Conservation (phyloP, 2,888 invertebrate genomes). For the Pimpla rufipes region DNA sequence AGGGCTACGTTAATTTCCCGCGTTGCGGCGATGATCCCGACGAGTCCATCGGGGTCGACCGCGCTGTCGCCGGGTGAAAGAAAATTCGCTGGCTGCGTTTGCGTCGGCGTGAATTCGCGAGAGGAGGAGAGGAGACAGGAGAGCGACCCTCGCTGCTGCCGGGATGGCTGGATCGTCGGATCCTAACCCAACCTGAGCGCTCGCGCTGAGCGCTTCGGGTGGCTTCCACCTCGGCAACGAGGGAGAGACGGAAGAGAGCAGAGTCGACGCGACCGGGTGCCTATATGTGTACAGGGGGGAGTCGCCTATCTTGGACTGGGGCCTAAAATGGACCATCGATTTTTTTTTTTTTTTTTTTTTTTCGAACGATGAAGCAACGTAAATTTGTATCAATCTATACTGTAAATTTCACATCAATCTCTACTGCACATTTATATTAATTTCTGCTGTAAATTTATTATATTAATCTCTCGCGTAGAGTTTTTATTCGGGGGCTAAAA, state of each 20-base stretch:
- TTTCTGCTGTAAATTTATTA: no score
- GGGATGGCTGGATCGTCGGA: conserved; percentile 27
- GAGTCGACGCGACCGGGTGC: conserved; percentile 24
- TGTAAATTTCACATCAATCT: no score
- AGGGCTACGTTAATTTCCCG: conserved; percentile 6
- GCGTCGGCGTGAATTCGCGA: conserved; percentile 1
- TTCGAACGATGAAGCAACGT: no score
- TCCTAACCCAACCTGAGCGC: conserved; percentile 50
- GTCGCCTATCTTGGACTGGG: no score
- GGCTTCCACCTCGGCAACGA: conserved; percentile 60
- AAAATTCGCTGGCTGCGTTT: conserved; percentile 28
- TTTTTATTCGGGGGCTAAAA: no score
- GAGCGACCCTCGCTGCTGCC: conserved; percentile 54
- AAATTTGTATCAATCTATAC: no score
- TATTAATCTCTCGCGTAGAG: no score
- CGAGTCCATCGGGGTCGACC: not conserved
- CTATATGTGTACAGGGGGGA: conserved; percentile 54
- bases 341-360: no score
- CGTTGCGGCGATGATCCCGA: not conserved
- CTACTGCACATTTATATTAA: no score
- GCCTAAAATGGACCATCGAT: not conserved
- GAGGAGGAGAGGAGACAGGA: conserved; percentile 52
- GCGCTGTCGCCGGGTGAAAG: conserved; percentile 20
- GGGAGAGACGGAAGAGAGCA: conserved; percentile 14
- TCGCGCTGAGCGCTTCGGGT: conserved; percentile 65